Evolutionary conservation across 2,888 invertebrate species (phyloP).

Genomic region (Alloscopus bannaensis): DNA sequence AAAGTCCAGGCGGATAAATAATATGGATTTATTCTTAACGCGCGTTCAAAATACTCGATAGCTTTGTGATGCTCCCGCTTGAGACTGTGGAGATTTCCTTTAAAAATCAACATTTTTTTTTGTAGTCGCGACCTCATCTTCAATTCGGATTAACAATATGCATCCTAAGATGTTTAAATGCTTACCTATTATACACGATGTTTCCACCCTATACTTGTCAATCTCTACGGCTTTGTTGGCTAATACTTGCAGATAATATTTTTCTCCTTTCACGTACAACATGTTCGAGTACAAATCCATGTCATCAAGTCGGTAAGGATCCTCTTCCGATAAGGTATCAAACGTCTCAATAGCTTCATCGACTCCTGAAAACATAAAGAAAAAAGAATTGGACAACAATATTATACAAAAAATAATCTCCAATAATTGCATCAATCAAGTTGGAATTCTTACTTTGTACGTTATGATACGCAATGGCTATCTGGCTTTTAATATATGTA

Average conservation of each 20-base stretch:
- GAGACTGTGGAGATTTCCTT: constrained; percentile 97
- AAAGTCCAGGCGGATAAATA: constrained; percentile 98
- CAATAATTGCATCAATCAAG: too few species aligned
- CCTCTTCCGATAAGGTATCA: constrained; percentile 86
- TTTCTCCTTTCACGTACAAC: constrained; percentile 93
- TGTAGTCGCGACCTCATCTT: neutral
- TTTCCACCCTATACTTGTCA: constrained; percentile 97
- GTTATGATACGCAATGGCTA: constrained; percentile 94
- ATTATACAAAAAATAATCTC: constrained; percentile 39
- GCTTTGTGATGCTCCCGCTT: constrained; percentile 97
- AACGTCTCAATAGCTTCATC: constrained; percentile 92
- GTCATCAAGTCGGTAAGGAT: constrained; percentile 95
- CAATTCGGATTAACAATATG: neutral
- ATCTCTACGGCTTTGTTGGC: constrained; percentile 95
- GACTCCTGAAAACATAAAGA: constrained; percentile 84
- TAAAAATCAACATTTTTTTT: neutral
- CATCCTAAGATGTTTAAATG: constrained; percentile 24
- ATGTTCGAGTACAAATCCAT: constrained; percentile 98
- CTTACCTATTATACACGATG: constrained; percentile 96
- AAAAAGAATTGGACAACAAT: constrained; percentile 44
- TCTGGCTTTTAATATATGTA: constrained; percentile 92
- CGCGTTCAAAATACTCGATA: constrained; percentile 97
- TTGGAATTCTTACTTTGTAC: constrained; percentile 85
- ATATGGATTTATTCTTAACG: constrained; percentile 93
- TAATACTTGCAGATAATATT: constrained; percentile 92